Evolutionary conservation across 2,113 vertebrate genomes (phyloP).

Genomic region (Eudyptes chrysolophus): DNA sequence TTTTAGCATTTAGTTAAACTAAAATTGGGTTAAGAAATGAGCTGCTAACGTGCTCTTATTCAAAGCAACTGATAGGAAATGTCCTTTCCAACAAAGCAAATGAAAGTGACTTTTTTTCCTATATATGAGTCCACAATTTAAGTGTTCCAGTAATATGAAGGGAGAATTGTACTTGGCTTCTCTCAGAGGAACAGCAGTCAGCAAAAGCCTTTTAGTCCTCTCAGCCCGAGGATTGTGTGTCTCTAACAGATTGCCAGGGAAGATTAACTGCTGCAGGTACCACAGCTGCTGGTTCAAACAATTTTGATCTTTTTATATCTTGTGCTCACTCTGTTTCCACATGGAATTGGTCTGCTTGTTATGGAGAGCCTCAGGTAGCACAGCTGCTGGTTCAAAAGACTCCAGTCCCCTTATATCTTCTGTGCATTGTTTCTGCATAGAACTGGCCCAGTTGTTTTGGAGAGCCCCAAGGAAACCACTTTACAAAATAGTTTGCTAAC

Average conservation of each 20-base stretch:
- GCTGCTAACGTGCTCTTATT: neutral
- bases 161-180: conserved; percentile 25
- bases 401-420: conserved; percentile 37
- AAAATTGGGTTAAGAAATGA: neutral
- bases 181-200: conserved; percentile 75
- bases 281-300: conserved; percentile 75
- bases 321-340: conserved; percentile 60
- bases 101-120: neutral
- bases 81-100: neutral
- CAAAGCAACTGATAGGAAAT: neutral
- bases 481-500: conserved; percentile 70
- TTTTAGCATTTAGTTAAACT: neutral
- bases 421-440: conserved; percentile 62
- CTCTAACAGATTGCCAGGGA: conserved; percentile 73
- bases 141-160: neutral
- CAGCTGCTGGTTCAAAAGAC: conserved; percentile 69
- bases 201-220: conserved; percentile 68
- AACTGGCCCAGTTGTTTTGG: conserved; percentile 63
- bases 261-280: conserved; percentile 76
- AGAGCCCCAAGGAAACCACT: conserved; percentile 69
- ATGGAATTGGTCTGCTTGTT: conserved; percentile 67
- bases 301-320: conserved; percentile 75
- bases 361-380: conserved; percentile 61
- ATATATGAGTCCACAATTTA: neutral
- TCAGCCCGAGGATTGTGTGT: conserved; percentile 66